A percentile compares a stretch with the other conserved stretches of the same genome.
Evolutionary conservation across 2,797 vertebrate species (phyloP).

Genomic region (Danio tinwini): DNA sequence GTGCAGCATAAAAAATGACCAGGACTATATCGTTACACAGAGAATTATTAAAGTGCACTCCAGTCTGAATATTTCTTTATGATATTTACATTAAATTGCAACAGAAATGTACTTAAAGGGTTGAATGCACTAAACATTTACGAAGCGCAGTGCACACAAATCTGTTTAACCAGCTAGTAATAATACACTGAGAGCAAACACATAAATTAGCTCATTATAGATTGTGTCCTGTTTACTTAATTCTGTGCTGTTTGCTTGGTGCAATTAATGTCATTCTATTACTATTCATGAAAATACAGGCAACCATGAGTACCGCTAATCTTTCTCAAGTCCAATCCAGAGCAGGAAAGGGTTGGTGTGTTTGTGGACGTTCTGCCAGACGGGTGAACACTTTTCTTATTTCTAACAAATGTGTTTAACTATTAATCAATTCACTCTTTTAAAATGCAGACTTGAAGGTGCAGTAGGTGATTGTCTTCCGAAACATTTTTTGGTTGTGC

Average conservation of each 20-base stretch:
- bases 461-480: no score
- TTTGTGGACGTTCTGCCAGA: background rate
- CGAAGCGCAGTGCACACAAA: background rate
- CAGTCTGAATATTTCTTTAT: no score
- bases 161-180: background rate
- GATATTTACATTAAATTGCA: background rate
- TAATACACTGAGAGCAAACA: background rate
- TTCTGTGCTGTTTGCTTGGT: background rate
- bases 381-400: background rate
- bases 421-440: no score
- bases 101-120: background rate
- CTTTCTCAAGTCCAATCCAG: background rate
- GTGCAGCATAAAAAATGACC: background rate
- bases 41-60: background rate
- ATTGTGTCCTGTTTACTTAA: conserved; percentile 9
- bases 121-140: background rate
- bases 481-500: no score
- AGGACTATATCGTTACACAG: background rate
- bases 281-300: background rate
- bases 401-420: no score
- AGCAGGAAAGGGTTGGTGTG: background rate
- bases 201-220: conserved; percentile 6
- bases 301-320: background rate
- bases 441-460: no score
- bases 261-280: conserved; percentile 11